Conservation (phyloP, 2,888 invertebrate genomes). For the Chorisops tibialis region DNA sequence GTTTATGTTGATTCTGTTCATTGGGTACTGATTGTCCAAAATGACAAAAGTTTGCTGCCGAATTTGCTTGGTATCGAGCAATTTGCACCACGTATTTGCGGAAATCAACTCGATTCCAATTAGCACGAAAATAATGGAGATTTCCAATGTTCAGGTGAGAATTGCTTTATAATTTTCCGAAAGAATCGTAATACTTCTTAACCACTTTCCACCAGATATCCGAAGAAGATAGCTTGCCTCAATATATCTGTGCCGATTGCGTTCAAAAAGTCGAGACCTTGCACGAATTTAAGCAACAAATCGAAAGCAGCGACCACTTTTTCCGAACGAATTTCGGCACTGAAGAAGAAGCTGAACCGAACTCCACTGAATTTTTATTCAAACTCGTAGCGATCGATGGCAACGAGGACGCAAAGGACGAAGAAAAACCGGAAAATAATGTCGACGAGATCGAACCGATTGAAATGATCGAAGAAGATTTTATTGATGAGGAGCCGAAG, state of each 20-base stretch:
- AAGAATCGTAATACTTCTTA: background rate
- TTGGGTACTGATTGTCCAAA: background rate
- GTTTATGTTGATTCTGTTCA: no score
- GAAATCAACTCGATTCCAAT: background rate
- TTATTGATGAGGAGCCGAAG: background rate
- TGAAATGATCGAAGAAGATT: background rate
- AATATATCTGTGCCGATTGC: slow-evolving; percentile 4
- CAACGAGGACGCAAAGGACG: background rate
- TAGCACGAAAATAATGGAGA: background rate
- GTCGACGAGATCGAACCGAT: background rate
- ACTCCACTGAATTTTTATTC: background rate
- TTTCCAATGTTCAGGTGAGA: slow-evolving; percentile 4
- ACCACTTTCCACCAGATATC: background rate
- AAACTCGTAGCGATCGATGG: background rate
- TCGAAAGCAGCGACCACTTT: background rate
- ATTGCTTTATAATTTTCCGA: background rate
- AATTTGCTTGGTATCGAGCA: background rate
- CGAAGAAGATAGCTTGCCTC: background rate
- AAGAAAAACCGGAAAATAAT: background rate
- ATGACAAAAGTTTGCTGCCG: background rate
- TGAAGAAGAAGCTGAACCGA: background rate
- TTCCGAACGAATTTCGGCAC: background rate
- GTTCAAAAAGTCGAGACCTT: background rate
- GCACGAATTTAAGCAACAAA: background rate
- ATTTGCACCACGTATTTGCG: background rate